phyloP scores from a whole-genome alignment of 1,140 invertebrate genomes.

The Calephelis nemesis region DNA sequence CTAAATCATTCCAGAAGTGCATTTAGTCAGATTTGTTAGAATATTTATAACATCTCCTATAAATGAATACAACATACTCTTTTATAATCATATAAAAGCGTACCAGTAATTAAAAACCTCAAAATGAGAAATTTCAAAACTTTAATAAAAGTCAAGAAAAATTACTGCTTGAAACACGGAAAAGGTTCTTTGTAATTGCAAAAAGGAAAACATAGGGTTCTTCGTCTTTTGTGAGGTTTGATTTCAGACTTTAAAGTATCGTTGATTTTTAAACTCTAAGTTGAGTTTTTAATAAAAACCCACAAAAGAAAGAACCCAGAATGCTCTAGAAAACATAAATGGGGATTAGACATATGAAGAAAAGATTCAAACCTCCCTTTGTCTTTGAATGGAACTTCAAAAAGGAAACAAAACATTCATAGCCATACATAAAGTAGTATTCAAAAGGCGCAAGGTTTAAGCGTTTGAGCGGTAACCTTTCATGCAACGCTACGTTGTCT shows the following conservation, averaged over 20 bases:
- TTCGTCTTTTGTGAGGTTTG: background rate
- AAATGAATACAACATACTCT: too few species aligned
- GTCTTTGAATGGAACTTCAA: constrained; percentile 57
- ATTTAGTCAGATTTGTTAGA: too few species aligned
- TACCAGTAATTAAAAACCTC: too few species aligned
- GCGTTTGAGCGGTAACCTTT: constrained; percentile 67
- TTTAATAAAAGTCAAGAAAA: too few species aligned
- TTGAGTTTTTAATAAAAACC: background rate
- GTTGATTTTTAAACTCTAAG: background rate
- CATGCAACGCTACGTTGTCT: constrained; percentile 51
- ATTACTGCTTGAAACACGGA: too few species aligned
- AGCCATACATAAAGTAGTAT: constrained; percentile 37
- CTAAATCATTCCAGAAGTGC: too few species aligned
- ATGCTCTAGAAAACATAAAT: constrained; percentile 12
- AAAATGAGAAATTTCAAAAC: too few species aligned
- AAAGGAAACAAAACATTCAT: constrained; percentile 67
- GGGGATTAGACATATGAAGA: constrained; percentile 28
- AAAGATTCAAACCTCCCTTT: constrained; percentile 59
- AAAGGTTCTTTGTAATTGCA: too few species aligned
- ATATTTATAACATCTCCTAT: too few species aligned
- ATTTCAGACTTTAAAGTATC: background rate
- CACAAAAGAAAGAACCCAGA: background rate
- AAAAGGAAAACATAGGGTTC: too few species aligned
- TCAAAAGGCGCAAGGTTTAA: constrained; percentile 69
- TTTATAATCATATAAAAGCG: too few species aligned